Conservation (phyloP, 2,797 vertebrate species). For the Mastacembelus armatus region DNA sequence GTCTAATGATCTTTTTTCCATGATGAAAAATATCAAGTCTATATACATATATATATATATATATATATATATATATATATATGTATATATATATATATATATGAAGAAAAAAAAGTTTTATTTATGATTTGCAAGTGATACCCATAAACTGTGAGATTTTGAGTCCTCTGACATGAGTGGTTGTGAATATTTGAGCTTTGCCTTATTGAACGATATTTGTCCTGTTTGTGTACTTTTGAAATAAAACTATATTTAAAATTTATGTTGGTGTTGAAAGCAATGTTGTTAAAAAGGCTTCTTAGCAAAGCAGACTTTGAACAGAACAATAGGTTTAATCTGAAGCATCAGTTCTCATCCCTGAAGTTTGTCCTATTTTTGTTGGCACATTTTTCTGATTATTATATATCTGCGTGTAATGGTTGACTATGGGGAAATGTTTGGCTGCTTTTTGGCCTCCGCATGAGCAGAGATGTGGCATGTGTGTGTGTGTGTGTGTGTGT, state of each 20-base stretch:
- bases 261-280: slow-evolving; percentile 24
- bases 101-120: slow-evolving; percentile 63
- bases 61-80: too few relatives aligned
- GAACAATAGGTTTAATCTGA: slow-evolving; percentile 34
- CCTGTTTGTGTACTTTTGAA: slow-evolving; percentile 97
- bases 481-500: slow-evolving; percentile 14
- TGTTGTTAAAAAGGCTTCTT: slow-evolving; percentile 18
- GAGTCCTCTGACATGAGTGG: slow-evolving; percentile 82
- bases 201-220: slow-evolving; percentile 91
- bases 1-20: slow-evolving; percentile 79
- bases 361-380: slow-evolving; percentile 43
- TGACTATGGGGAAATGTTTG: slow-evolving; percentile 34
- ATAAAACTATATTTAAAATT: slow-evolving; percentile 93
- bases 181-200: slow-evolving; percentile 91
- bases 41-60: too few relatives aligned
- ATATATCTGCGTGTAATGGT: slow-evolving; percentile 28
- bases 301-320: background rate
- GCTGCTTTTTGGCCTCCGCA: slow-evolving; percentile 40
- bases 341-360: slow-evolving; percentile 23
- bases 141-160: slow-evolving; percentile 85
- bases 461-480: slow-evolving; percentile 45
- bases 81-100: slow-evolving; percentile 38
- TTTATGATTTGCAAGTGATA: slow-evolving; percentile 84
- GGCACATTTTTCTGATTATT: slow-evolving; percentile 52
- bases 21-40: slow-evolving; percentile 59